Conservation (phyloP, 1,140 invertebrate species). For the Drosophila paulistorum region DNA sequence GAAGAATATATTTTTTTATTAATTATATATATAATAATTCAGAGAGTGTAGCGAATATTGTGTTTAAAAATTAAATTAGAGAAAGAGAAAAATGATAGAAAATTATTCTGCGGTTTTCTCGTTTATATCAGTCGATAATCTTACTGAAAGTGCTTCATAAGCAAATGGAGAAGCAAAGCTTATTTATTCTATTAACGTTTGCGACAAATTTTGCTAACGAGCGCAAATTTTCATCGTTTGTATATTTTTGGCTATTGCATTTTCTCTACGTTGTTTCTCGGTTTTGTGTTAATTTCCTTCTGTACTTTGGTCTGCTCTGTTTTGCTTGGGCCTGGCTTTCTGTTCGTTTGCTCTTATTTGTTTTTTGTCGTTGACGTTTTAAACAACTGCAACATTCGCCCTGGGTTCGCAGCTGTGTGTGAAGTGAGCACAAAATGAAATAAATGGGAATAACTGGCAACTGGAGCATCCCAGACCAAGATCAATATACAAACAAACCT, state of each 20-base stretch:
- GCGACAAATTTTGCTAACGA: slow-evolving; percentile 13
- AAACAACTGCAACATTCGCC: slow-evolving; percentile 36
- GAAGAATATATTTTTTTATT: too few relatives aligned
- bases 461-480: slow-evolving; percentile 5
- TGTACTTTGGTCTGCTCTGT: neutral
- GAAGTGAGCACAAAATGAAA: slow-evolving; percentile 13
- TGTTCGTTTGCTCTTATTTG: slow-evolving; percentile 21
- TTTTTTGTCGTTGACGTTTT: slow-evolving; percentile 41
- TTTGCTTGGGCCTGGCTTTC: neutral
- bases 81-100: too few relatives aligned
- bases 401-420: slow-evolving; percentile 46
- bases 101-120: too few relatives aligned
- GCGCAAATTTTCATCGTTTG: slow-evolving; percentile 42
- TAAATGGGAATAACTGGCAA: slow-evolving; percentile 1
- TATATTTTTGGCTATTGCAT: slow-evolving; percentile 29
- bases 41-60: too few relatives aligned
- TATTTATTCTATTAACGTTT: slow-evolving; percentile 9
- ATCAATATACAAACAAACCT: neutral
- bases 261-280: slow-evolving; percentile 34
- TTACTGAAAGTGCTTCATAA: too few relatives aligned
- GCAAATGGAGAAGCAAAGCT: slow-evolving; percentile 14
- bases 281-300: slow-evolving; percentile 53
- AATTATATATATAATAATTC: too few relatives aligned
- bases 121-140: too few relatives aligned
- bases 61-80: too few relatives aligned